These are phyloP conservation scores for Caenorhabditis briggsae DNA, from an alignment of 1,140 invertebrate genomes.

Conservation along the genomic window DNA sequence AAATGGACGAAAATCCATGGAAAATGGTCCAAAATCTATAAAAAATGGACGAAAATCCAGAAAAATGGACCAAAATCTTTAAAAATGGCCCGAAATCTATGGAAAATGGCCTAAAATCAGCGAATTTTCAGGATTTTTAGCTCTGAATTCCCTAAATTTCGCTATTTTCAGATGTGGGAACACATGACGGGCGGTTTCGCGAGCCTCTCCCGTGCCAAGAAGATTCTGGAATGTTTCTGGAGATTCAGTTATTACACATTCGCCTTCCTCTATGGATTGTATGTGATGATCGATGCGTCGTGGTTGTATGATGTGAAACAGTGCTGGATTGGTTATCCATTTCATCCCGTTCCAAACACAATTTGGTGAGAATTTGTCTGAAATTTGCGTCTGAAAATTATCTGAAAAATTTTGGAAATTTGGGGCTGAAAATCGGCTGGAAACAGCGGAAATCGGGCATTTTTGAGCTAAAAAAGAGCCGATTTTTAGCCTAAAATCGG, in stretches of 20 bases:
- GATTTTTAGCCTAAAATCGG: too few species aligned
- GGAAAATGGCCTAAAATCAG: too few species aligned
- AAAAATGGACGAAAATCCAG: too few species aligned
- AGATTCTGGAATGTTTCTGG: conserved; percentile 72
- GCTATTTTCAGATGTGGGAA: conserved; percentile 54
- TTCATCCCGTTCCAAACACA: conserved; percentile 65
- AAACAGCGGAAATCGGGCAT: too few species aligned
- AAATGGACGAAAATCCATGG: too few species aligned
- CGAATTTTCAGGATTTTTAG: background rate
- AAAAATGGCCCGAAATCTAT: too few species aligned
- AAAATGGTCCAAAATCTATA: too few species aligned
- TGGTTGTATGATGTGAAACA: conserved; percentile 72
- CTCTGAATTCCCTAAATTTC: background rate
- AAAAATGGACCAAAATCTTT: too few species aligned
- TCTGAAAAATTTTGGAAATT: background rate
- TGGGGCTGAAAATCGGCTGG: background rate
- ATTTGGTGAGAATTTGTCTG: conserved; percentile 65
- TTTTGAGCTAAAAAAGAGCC: too few species aligned
- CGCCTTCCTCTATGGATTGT: conserved; percentile 69
- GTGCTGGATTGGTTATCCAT: conserved; percentile 73
- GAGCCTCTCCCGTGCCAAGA: conserved; percentile 68
- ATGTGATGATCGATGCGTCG: conserved; percentile 68
- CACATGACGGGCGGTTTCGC: conserved; percentile 69
- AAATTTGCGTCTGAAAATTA: background rate
- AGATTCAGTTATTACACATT: conserved; percentile 68